These are phyloP conservation scores for Hyperopisus bebe DNA, from an alignment of 2,113 vertebrate genomes.

Conservation along the genomic window DNA sequence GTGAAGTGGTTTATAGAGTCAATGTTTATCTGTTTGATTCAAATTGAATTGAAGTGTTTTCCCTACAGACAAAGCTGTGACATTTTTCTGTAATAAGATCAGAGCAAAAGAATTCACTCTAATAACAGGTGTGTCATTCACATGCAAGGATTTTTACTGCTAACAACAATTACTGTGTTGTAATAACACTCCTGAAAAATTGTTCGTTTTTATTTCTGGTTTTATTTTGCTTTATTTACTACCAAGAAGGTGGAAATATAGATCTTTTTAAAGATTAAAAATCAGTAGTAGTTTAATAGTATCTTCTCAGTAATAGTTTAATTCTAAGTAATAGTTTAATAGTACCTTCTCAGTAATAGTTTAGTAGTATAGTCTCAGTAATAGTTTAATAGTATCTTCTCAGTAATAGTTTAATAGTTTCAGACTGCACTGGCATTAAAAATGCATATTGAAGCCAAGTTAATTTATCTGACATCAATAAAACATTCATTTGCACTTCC, in stretches of 20 bases:
- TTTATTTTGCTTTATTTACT: neutral
- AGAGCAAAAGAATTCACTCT: neutral
- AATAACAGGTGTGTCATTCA: neutral
- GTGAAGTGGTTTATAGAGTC: neutral
- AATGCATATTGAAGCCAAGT: constrained; percentile 18
- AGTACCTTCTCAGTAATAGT: too few relatives aligned
- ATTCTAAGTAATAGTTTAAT: neutral
- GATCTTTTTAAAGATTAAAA: neutral
- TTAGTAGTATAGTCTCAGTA: too few relatives aligned
- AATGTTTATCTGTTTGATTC: neutral
- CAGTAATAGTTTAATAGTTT: neutral
- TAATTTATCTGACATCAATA: constrained; percentile 22
- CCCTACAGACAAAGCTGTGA: neutral
- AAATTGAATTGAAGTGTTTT: neutral
- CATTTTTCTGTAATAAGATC: neutral
- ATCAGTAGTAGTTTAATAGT: too few relatives aligned
- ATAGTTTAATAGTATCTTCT: too few relatives aligned
- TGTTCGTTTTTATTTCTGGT: neutral
- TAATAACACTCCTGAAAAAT: neutral
- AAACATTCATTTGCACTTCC: constrained; percentile 20
- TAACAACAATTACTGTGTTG: neutral
- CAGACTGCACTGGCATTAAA: constrained; percentile 10
- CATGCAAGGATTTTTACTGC: neutral
- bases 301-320: too few relatives aligned
- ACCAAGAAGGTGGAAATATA: neutral